Evolutionary conservation across 2,797 vertebrate genomes (phyloP).

Genomic region (Alfaro cultratus): DNA sequence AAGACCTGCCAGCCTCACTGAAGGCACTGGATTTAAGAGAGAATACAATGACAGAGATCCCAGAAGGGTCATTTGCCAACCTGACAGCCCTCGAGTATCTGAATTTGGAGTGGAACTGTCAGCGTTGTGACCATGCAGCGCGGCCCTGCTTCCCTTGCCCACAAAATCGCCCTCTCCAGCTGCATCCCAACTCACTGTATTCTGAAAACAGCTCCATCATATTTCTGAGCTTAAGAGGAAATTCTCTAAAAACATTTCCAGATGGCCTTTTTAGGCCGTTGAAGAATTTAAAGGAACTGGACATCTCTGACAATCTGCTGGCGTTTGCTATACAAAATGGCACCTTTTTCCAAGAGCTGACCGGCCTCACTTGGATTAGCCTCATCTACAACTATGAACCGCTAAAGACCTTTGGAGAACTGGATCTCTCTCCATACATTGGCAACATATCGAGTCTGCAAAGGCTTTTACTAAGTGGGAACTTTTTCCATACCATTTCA

Average conservation of each 20-base stretch:
- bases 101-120: constrained; percentile 87
- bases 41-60: constrained; percentile 80
- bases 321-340: constrained; percentile 75
- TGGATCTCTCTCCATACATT: constrained; percentile 75
- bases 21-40: constrained; percentile 80
- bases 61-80: constrained; percentile 74
- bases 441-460: constrained; percentile 67
- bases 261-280: constrained; percentile 69
- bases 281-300: constrained; percentile 69
- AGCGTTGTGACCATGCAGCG: constrained; percentile 87
- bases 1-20: constrained; percentile 79
- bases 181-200: constrained; percentile 70
- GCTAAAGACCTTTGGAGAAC: constrained; percentile 54
- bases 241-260: constrained; percentile 80
- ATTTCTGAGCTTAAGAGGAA: constrained; percentile 76
- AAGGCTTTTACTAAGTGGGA: constrained; percentile 77
- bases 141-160: constrained; percentile 85
- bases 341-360: constrained; percentile 79
- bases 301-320: constrained; percentile 84
- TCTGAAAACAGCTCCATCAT: constrained; percentile 68
- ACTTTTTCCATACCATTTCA: constrained; percentile 80
- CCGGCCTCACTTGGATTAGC: constrained; percentile 73
- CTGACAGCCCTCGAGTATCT: constrained; percentile 74
- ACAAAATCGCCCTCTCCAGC: constrained; percentile 65
- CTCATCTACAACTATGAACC: constrained; percentile 84